Evolutionary conservation across 1,140 invertebrate species (phyloP).

Genomic region (Hetaerina americana): DNA sequence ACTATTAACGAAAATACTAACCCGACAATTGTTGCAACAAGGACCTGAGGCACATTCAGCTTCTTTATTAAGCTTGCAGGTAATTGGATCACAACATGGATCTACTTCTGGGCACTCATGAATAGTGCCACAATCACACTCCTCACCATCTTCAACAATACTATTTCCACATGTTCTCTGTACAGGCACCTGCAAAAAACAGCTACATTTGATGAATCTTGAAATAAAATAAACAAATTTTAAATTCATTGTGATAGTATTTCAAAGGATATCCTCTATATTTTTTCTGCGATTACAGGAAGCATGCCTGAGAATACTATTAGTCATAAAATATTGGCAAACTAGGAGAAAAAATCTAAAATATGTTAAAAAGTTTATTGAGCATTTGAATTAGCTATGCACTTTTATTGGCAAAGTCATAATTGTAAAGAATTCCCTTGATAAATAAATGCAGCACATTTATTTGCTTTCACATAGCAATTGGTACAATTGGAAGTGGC

Average conservation of each 20-base stretch:
- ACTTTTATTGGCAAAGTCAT: no score
- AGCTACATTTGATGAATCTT: conserved; percentile 2
- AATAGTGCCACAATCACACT: conserved; percentile 81
- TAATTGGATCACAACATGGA: conserved; percentile 90
- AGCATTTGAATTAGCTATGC: no score
- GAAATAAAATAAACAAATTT: neutral
- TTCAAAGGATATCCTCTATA: neutral
- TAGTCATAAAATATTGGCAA: no score
- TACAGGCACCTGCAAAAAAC: conserved; percentile 39
- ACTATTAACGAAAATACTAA: conserved; percentile 39
- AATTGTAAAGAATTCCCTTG: no score
- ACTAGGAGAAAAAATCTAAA: no score
- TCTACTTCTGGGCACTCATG: conserved; percentile 73
- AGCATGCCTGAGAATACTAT: no score
- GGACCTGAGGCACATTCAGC: conserved; percentile 82
- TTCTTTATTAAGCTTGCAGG: conserved; percentile 81
- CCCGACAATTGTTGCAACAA: conserved; percentile 84
- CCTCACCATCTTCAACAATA: conserved; percentile 86
- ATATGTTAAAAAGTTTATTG: no score
- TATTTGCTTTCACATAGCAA: no score
- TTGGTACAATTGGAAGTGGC: no score
- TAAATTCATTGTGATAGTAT: neutral
- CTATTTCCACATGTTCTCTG: conserved; percentile 81
- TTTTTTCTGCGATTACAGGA: no score
- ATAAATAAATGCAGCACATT: no score